Base-by-base conservation (phyloP, 1,140 invertebrate species). In the Drosophila pallidifrons region DNA sequence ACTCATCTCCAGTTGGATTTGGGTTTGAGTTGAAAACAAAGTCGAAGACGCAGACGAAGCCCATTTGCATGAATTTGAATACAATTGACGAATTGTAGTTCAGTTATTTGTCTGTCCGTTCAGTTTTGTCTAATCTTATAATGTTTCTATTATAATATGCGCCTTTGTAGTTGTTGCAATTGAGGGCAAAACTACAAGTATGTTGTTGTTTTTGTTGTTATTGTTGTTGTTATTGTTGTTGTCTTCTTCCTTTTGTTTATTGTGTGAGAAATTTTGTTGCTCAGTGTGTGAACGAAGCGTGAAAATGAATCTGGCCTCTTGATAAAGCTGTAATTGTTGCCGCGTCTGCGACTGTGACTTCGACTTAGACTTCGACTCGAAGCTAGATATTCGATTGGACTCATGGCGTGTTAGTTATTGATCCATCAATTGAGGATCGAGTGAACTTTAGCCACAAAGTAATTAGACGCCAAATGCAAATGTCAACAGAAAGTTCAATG, bases 11-110 rank as follows among this genome's bases (percentile, higher is more conserved):
- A 49, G 47, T 45, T 59, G 16, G 57, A 10, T 43, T 46, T 13
- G 2, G 16, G 8, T 8, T 20, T 2, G 35, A 41, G 54, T 41
- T 55, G 8, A 35, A 59, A 51, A 8, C 10, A 38, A 13, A 28
- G 15, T 1, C 30, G 55, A 28, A 51, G 55, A 28, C 8, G 10
- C 5, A 38, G 57, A 10, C 28, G 43, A 47, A 61, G 74, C 78
- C 71, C 81, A 89, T 89, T 89, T 89, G 78, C 85, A 89, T 89
- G 78, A 89, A 89, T 89, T 89, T 89, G 85, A 89, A 89, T 89
- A 89, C 85, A 89, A 89, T 89, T 89, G 85, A 89, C 85, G 85
- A 89, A 89, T 89, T 72, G 81, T 89, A 81, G 66, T 85, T 89
- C 60, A 77, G 71, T 78, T 74, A 85, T 85, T 81, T 78, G 75